Percentiles rank a stretch among this genome's conserved stretches.
phyloP scores from a whole-genome alignment of 2,797 vertebrate genomes.

The Acanthurus tractus region DNA sequence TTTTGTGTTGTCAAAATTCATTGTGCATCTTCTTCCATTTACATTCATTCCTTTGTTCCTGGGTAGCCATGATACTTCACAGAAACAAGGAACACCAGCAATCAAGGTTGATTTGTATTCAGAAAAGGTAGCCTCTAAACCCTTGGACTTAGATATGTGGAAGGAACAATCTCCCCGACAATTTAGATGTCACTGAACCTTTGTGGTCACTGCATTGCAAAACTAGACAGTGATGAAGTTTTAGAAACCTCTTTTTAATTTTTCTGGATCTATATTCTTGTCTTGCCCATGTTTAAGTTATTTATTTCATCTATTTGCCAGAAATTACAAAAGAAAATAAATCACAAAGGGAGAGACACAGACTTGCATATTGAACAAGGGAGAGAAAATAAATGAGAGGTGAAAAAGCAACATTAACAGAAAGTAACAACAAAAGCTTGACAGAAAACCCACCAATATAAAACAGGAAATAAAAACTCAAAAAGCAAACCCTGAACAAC shows the following conservation, averaged over 20 bases:
- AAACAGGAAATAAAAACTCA: too few species aligned
- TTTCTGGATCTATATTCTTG: background rate
- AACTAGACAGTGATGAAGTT: background rate
- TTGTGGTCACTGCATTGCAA: conserved; percentile 21
- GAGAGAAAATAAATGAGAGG: too few species aligned
- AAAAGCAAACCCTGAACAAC: too few species aligned
- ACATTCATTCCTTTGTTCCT: conserved; percentile 37
- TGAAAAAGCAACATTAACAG: too few species aligned
- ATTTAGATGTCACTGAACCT: conserved; percentile 10
- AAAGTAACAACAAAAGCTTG: too few species aligned
- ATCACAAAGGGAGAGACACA: too few species aligned
- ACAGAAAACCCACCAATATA: too few species aligned
- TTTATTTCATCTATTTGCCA: background rate
- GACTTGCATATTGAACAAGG: too few species aligned
- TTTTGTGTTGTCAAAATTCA: conserved; percentile 26
- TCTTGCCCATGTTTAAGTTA: background rate
- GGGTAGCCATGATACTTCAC: conserved; percentile 33
- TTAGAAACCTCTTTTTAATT: background rate
- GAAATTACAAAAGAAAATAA: background rate
- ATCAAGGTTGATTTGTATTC: conserved; percentile 38
- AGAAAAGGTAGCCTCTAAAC: background rate
- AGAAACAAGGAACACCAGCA: conserved; percentile 22
- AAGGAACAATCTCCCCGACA: conserved; percentile 8
- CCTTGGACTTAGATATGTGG: conserved; percentile 3
- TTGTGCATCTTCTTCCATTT: conserved; percentile 25